Evolutionary conservation across 2,797 vertebrate genomes (phyloP), one percentile per base, ranked within the genome.

Genomic region (Eulemur coronatus): DNA sequence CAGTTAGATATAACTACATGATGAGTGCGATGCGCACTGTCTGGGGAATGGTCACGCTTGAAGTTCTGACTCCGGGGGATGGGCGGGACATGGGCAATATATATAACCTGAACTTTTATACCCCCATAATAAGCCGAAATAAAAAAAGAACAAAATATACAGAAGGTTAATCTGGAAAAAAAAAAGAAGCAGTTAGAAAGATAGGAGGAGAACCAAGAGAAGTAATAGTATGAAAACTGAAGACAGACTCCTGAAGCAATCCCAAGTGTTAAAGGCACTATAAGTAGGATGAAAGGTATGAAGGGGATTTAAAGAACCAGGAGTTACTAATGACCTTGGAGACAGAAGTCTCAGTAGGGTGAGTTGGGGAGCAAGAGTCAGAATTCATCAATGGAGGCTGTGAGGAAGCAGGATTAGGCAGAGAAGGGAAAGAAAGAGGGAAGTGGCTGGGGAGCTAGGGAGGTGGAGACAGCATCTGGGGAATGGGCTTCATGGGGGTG

Each of bases 101-200:
- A 41, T 41, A 41, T 41, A 41, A 41, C 41, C 41, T 41, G 41
- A 41, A 41, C 41, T 41, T 41, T 41, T 41, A 3, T 41, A 41
- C 41, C 41, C 41, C 41, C 41, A 41, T 41, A 41, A 41, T 41
- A 41, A 41, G 41, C 0, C 6, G 41, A 41, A 41, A 41, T 41
- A 41, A 41, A 41, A 41, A 41, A 41, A 41, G 41, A 41, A 41
- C 41, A 41, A 41, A 41, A 41, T 41, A 41, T 6, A 41, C 41
- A 41, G 41, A 41, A 41, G 41, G 41, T 41, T 41, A 41, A 41
- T 41, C 41, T 41, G 41, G 6, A 41, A 41, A 41, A 41, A 41
- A 41, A 41, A 41, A 46, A 88, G 78, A 28, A 95, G 24, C 48
- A 65, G 52, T 52, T 3, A 28, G 80, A 90, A 78, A 84, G 30